phyloP scores from a whole-genome alignment of 2,888 invertebrate species.

The Cancer borealis region DNA sequence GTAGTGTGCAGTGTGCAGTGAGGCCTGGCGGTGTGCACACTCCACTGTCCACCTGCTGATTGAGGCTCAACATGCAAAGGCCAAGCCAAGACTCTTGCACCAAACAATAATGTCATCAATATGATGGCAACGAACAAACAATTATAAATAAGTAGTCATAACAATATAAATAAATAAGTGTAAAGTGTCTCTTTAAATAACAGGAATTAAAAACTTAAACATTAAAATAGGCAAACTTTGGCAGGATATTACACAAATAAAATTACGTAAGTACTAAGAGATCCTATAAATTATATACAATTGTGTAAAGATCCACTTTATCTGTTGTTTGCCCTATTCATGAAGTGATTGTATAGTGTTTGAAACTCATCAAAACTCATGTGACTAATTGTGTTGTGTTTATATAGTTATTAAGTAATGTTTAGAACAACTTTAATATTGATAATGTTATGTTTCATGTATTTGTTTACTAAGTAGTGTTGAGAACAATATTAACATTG shows the following conservation, averaged over 20 bases:
- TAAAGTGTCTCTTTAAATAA: neutral
- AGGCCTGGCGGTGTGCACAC: neutral
- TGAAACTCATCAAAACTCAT: neutral
- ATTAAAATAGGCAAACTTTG: conserved; percentile 10
- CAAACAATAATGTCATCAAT: conserved; percentile 23
- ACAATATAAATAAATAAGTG: neutral
- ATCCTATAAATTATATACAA: neutral
- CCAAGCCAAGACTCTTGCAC: conserved; percentile 8
- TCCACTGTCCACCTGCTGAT: neutral
- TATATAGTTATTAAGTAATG: neutral
- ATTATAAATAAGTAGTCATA: conserved; percentile 24
- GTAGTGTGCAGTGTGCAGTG: neutral
- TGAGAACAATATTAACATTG: neutral
- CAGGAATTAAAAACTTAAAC: neutral
- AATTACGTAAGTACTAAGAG: neutral
- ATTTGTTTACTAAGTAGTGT: too few species aligned
- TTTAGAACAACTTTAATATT: neutral
- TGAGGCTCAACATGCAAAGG: neutral
- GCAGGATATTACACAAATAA: conserved; percentile 5
- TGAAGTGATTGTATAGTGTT: neutral
- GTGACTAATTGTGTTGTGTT: neutral
- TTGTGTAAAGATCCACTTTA: neutral
- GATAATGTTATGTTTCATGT: too few species aligned
- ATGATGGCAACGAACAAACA: neutral
- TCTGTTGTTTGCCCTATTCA: neutral